Evolutionary conservation across 2,113 vertebrate species (phyloP).

Genomic region (Columbina picui): DNA sequence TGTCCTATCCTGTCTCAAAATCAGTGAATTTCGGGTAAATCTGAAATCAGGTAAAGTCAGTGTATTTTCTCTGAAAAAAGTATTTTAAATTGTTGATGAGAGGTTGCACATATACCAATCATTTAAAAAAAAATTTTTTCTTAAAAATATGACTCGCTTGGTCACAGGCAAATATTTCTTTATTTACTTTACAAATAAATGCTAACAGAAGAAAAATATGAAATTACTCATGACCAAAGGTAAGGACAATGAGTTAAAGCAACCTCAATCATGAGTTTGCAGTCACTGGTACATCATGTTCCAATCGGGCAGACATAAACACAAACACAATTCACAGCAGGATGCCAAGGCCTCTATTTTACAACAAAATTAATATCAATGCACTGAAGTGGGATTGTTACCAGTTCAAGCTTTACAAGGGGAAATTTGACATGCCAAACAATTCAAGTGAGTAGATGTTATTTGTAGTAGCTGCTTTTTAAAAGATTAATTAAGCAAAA

Average conservation of each 20-base stretch:
- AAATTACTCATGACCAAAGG: neutral
- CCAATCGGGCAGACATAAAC: neutral
- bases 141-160: neutral
- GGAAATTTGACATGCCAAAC: neutral
- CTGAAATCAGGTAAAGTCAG: neutral
- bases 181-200: neutral
- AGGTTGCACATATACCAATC: neutral
- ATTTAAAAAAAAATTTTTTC: neutral
- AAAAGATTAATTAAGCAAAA: neutral
- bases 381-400: neutral
- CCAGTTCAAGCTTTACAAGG: neutral
- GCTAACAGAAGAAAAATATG: neutral
- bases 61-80: neutral
- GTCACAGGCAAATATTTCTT: neutral
- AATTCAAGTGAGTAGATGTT: neutral
- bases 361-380: neutral
- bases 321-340: neutral
- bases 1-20: neutral
- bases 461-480: neutral
- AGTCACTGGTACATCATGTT: neutral
- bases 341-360: neutral
- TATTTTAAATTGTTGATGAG: neutral
- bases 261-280: neutral
- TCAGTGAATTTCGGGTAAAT: neutral
- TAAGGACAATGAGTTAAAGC: neutral